Evolutionary conservation across 2,888 invertebrate genomes (phyloP), one percentile per base, ranked within the genome.

Genomic region (Slavum lentiscoides): DNA sequence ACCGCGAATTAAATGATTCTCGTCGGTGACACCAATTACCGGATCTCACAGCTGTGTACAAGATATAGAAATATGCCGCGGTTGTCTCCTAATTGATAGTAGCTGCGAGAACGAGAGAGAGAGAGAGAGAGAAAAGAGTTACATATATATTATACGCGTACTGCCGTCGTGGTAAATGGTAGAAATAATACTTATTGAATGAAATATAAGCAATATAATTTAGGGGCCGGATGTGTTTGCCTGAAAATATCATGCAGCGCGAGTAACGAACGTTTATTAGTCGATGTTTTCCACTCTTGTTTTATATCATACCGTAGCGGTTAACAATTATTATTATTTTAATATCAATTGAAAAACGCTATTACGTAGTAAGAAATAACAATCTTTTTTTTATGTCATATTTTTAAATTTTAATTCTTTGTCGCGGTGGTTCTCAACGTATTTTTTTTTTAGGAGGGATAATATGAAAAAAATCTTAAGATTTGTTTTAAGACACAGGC

Each of bases 211-310:
- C 39, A n/a, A 62, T 66, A 66, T 66, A 66, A 55, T 75, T 74
- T 58, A 66, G 17, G 37, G 37, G 39, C 74, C 74, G 74, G 74
- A 75, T 39, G 23, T 3, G 74, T 66, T 75, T 66, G 66, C 37
- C 66, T 39, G 30, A 30, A 23, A 74, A 74, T 9, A 66, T 55
- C 43, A 6, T 43, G 11, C 39, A 8, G 39, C 43, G 49, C 49
- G 17, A 62, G 39, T 17, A 74, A 66, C 13, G 39, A 21, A 39
- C 66, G 23, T 58, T 67, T 59, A 15, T 72, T 72, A 21, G 59
- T 15, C n/a, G 30, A 30, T 30, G 58, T 9, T 72, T 53, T 53
- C 19, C 30, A 30, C 69, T 30, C 53, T 49, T 30, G 53, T 55
- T 69, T 5, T 30, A 30, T 30, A 30, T 30, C 4, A 30, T 68